Evolutionary conservation across 2,888 invertebrate species (phyloP).

Genomic region (Strigamia crassipes): DNA sequence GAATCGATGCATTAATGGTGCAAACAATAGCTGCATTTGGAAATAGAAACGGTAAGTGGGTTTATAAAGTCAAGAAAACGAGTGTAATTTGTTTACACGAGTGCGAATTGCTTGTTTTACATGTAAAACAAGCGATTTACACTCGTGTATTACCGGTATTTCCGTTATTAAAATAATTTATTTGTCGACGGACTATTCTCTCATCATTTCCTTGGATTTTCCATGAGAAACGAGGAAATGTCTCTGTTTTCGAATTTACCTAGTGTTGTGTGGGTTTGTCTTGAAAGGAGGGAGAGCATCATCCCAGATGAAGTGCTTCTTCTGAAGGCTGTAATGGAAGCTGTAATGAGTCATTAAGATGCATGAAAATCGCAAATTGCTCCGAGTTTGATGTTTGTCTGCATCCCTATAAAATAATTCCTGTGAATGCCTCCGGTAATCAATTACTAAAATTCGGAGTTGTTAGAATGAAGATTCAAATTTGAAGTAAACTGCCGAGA

Average conservation of each 20-base stretch:
- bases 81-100: too few relatives aligned
- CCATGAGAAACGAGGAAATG: too few relatives aligned
- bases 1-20: not conserved
- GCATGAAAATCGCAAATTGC: conserved; percentile 7
- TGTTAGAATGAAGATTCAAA: not conserved
- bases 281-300: not conserved
- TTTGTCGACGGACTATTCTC: too few relatives aligned
- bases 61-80: too few relatives aligned
- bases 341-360: conserved; percentile 1
- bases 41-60: too few relatives aligned
- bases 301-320: not conserved
- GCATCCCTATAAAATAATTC: not conserved
- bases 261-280: not conserved
- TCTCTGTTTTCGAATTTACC: not conserved
- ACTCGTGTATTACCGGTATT: too few relatives aligned
- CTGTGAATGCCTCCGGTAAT: not conserved
- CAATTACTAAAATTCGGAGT: not conserved
- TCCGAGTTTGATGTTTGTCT: conserved; percentile 2
- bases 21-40: not conserved
- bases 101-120: too few relatives aligned
- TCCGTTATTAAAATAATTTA: too few relatives aligned
- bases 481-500: not conserved
- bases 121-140: too few relatives aligned
- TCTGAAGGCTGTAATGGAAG: not conserved
- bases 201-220: too few relatives aligned